Evolutionary conservation across 1,140 invertebrate genomes (phyloP).

Genomic region (Calycopis cecrops): DNA sequence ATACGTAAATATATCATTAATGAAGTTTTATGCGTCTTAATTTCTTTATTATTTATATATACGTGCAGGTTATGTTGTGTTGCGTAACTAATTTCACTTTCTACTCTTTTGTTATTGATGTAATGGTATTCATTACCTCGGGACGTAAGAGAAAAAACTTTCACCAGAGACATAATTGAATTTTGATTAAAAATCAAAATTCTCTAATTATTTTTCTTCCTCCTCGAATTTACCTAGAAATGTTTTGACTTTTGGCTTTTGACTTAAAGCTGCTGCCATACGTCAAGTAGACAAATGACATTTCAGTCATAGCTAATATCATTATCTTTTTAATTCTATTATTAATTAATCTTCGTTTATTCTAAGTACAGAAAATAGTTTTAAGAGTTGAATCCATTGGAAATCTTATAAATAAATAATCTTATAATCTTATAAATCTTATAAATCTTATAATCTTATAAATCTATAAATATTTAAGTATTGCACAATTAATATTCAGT

Average conservation of each 20-base stretch:
- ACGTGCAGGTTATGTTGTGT: constrained; percentile 47
- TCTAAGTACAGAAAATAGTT: no score
- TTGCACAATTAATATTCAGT: no score
- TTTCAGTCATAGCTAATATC: no score
- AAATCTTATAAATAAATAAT: no score
- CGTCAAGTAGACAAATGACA: no score
- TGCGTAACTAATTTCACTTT: constrained; percentile 47
- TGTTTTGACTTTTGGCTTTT: constrained; percentile 19
- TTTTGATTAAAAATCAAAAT: constrained; percentile 15
- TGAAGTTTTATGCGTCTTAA: constrained; percentile 1
- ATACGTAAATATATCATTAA: neutral
- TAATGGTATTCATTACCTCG: constrained; percentile 42
- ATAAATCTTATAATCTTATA: no score
- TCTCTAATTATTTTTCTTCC: neutral
- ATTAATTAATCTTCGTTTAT: no score
- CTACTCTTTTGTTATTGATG: constrained; percentile 1
- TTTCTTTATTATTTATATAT: constrained; percentile 12
- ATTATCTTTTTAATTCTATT: no score
- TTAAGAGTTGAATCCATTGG: no score
- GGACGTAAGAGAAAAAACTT: constrained; percentile 58
- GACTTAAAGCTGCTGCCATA: no score
- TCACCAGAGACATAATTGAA: constrained; percentile 53
- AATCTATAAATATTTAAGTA: no score
- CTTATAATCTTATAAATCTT: no score
- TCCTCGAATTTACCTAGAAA: neutral